A percentile compares a stretch with the other conserved stretches of the same genome.
Conservation (phyloP, 2,797 vertebrate species). For the Acipenser transmontanus region DNA sequence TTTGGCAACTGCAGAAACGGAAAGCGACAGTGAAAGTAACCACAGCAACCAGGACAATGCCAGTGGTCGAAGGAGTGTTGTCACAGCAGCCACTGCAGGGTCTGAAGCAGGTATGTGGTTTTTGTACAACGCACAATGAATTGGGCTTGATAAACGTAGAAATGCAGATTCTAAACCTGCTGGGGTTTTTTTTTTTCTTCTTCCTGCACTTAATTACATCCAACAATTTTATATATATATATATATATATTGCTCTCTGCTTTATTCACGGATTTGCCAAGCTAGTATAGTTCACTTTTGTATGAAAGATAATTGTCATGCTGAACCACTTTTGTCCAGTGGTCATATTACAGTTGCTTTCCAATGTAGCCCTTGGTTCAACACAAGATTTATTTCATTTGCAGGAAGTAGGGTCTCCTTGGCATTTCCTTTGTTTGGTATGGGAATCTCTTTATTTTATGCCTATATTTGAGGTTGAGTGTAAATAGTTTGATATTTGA, state of each 20-base stretch:
- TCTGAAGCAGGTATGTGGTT: conserved; percentile 87
- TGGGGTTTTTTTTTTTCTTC: too few relatives aligned
- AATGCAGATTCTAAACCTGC: too few relatives aligned
- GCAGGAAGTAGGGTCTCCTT: conserved; percentile 64
- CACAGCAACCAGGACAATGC: conserved; percentile 99
- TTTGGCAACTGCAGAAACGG: conserved; percentile 91
- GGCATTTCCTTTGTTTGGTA: conserved; percentile 65
- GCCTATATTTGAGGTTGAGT: conserved; percentile 48
- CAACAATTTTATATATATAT: too few relatives aligned
- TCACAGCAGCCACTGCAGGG: conserved; percentile 94
- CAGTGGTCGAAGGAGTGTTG: conserved; percentile 94
- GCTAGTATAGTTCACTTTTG: too few relatives aligned
- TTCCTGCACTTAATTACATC: too few relatives aligned
- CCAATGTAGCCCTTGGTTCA: conserved; percentile 48
- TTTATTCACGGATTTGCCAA: too few relatives aligned
- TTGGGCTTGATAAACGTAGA: too few relatives aligned
- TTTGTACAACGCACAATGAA: too few relatives aligned
- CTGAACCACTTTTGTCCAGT: too few relatives aligned
- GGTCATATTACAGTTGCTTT: too few relatives aligned
- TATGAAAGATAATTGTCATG: too few relatives aligned
- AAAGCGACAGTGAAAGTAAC: conserved; percentile 98
- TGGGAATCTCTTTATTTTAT: conserved; percentile 56
- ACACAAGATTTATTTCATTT: conserved; percentile 57
- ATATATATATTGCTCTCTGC: too few relatives aligned
- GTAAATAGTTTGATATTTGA: conserved; percentile 33